Conservation (phyloP, 1,140 invertebrate species). For the Periplaneta americana region DNA sequence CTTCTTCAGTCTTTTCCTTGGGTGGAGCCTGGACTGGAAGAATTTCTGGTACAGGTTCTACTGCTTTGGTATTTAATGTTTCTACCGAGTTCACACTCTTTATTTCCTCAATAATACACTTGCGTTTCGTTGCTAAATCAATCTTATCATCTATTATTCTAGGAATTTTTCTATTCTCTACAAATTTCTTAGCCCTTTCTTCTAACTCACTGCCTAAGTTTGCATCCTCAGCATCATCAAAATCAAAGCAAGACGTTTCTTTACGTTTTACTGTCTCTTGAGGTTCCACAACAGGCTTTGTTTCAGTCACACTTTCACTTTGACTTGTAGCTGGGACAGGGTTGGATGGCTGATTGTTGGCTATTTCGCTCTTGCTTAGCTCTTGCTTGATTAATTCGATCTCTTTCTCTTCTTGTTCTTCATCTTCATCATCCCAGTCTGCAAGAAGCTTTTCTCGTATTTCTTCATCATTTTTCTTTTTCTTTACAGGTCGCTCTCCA, state of each 20-base stretch:
- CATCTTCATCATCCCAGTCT: conserved; percentile 40
- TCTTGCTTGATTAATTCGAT: conserved; percentile 14
- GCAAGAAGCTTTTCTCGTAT: conserved; percentile 38
- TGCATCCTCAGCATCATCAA: conserved; percentile 47
- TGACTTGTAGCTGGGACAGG: conserved; percentile 22
- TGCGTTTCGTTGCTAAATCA: not conserved
- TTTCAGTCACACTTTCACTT: conserved; percentile 17
- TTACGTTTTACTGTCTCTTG: conserved; percentile 18
- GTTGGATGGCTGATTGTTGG: not conserved
- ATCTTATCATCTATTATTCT: conserved; percentile 29
- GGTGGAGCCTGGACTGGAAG: not conserved
- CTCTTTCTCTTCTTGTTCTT: conserved; percentile 26
- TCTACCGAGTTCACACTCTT: not conserved
- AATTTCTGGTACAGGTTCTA: not conserved
- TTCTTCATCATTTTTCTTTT: conserved; percentile 35
- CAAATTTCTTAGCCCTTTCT: conserved; percentile 15
- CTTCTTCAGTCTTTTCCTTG: not conserved
- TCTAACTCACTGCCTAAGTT: conserved; percentile 13
- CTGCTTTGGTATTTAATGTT: not conserved
- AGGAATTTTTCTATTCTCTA: conserved; percentile 39
- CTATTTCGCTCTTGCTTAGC: not conserved
- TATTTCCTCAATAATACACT: not conserved
- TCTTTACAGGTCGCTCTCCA: conserved; percentile 27
- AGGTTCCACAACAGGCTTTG: conserved; percentile 8
- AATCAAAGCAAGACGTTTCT: conserved; percentile 40